Conservation (phyloP, 2,888 invertebrate species). For the Pemphredon lugubris region DNA sequence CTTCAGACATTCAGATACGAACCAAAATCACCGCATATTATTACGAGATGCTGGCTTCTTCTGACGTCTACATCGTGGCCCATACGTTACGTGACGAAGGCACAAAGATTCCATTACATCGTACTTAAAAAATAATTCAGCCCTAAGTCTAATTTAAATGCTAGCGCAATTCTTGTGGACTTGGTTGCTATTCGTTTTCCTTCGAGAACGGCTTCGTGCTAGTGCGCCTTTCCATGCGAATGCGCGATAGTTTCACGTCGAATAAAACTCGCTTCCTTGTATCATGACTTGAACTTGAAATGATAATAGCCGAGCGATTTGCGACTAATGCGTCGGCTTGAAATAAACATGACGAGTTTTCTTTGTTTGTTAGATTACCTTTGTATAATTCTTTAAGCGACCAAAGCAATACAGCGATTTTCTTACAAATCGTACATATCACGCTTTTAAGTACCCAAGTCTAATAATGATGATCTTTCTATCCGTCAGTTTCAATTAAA, state of each 20-base stretch:
- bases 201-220: conserved; percentile 30
- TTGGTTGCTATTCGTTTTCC: conserved; percentile 23
- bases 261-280: not conserved
- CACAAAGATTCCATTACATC: conserved; percentile 32
- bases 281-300: conserved; percentile 35
- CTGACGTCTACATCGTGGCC: conserved; percentile 66
- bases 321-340: no score
- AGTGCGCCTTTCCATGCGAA: no score
- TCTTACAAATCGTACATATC: conserved; percentile 53
- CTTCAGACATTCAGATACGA: conserved; percentile 54
- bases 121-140: conserved; percentile 20
- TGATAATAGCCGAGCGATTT: conserved; percentile 33
- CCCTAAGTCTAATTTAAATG: conserved; percentile 39
- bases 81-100: conserved; percentile 52
- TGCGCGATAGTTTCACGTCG: not conserved
- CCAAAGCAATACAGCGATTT: conserved; percentile 51
- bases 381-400: conserved; percentile 15
- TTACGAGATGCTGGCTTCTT: conserved; percentile 70
- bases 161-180: conserved; percentile 25
- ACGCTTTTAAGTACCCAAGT: conserved; percentile 20
- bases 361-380: conserved; percentile 1
- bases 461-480: not conserved
- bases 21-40: conserved; percentile 63
- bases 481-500: conserved; percentile 8
- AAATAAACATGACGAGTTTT: not conserved